Percentiles rank a stretch among this genome's conserved stretches.
Evolutionary conservation across 2,797 vertebrate genomes (phyloP).

Genomic region (Smutsia temminckii): DNA sequence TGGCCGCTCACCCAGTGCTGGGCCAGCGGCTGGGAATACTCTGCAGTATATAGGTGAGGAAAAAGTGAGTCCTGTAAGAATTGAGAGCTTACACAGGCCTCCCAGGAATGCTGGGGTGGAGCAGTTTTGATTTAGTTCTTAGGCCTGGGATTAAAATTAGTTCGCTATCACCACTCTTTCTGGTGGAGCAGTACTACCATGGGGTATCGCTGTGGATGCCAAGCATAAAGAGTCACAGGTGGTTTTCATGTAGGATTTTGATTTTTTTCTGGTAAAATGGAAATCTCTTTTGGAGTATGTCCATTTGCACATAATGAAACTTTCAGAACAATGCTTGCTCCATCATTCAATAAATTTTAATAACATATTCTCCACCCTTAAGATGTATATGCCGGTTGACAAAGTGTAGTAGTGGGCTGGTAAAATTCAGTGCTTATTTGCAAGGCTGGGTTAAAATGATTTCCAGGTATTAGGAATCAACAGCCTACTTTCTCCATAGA

Average conservation of each 20-base stretch:
- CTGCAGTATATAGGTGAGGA: not conserved
- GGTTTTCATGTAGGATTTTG: not conserved
- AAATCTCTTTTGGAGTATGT: not conserved
- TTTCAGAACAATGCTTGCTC: not conserved
- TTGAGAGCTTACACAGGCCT: not conserved
- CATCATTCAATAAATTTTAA: not conserved
- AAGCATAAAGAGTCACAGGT: not conserved
- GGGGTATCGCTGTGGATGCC: no score
- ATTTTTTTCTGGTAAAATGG: not conserved
- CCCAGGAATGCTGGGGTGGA: not conserved
- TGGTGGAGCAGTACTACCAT: rapidly evolving
- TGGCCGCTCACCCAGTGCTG: not conserved
- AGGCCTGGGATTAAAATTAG: not conserved
- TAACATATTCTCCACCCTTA: not conserved
- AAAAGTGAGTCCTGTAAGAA: not conserved
- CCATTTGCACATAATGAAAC: not conserved
- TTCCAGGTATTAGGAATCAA: no score
- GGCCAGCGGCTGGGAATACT: not conserved
- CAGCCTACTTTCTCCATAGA: not conserved
- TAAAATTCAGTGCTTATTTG: not conserved
- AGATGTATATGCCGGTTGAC: not conserved
- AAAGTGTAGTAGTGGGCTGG: not conserved
- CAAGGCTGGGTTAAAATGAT: not conserved
- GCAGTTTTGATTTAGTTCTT: not conserved
- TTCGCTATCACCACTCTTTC: not conserved